phyloP scores from a whole-genome alignment of 1,140 invertebrate genomes.

The Choristoneura fumiferana region DNA sequence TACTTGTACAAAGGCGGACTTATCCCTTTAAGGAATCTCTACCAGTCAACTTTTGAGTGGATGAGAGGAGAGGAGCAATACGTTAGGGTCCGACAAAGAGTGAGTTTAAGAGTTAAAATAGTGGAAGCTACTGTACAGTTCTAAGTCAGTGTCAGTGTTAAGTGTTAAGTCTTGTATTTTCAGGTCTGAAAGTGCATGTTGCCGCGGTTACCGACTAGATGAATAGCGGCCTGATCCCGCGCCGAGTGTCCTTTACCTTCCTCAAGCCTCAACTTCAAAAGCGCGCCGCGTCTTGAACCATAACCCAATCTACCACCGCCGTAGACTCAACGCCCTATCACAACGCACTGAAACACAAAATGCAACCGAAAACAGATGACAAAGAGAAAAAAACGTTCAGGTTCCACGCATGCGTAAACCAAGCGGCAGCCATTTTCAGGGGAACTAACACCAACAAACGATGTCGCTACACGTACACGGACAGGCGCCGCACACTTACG shows the following conservation, averaged over 20 bases:
- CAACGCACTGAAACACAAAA: slow-evolving; percentile 9
- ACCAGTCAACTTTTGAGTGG: too few species aligned
- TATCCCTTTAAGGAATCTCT: too few species aligned
- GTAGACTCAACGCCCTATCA: background rate
- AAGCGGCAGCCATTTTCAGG: slow-evolving; percentile 47
- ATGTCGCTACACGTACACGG: slow-evolving; percentile 14
- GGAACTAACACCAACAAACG: slow-evolving; percentile 32
- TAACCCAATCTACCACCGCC: slow-evolving; percentile 3
- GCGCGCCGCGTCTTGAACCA: slow-evolving; percentile 31
- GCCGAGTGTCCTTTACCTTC: slow-evolving; percentile 48
- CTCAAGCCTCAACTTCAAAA: slow-evolving; percentile 47
- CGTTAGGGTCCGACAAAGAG: too few species aligned
- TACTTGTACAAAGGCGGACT: too few species aligned
- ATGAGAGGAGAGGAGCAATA: too few species aligned
- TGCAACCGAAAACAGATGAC: background rate
- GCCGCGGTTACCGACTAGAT: background rate
- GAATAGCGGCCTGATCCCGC: slow-evolving; percentile 32
- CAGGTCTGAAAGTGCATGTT: too few species aligned
- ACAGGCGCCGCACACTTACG: slow-evolving; percentile 20
- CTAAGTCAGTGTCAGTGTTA: too few species aligned
- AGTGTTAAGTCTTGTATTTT: too few species aligned
- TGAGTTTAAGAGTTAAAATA: too few species aligned
- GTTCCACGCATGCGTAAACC: slow-evolving; percentile 34
- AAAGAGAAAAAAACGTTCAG: background rate
- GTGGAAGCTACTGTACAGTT: background rate